Evolutionary conservation across 1,140 invertebrate species (phyloP).

Genomic region (Bombus haemorrhoidalis): DNA sequence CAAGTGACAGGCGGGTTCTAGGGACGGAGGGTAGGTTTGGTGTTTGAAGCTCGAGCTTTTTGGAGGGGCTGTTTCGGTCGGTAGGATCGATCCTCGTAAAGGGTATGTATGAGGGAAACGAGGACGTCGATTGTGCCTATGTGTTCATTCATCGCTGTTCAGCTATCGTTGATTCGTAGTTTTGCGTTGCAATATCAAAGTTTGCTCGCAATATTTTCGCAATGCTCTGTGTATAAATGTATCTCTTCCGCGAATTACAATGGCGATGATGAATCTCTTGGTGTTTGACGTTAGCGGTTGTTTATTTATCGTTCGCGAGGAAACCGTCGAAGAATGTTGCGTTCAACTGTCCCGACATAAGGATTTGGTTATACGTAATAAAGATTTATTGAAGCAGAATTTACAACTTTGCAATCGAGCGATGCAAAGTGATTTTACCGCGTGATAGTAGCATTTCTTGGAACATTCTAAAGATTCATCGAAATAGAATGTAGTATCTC

Average conservation of each 20-base stretch:
- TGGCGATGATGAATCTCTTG: too few species aligned
- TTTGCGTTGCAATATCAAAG: too few species aligned
- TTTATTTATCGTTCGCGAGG: not conserved
- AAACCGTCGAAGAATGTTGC: not conserved
- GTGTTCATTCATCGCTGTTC: not conserved
- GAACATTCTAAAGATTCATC: not conserved
- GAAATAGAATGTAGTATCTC: not conserved
- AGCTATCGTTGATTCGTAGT: not conserved
- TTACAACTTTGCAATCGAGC: not conserved
- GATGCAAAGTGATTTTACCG: not conserved
- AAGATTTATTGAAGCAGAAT: not conserved
- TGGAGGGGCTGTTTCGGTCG: not conserved
- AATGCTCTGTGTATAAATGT: not conserved
- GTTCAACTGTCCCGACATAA: too few species aligned
- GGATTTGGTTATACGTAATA: not conserved
- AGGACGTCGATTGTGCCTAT: not conserved
- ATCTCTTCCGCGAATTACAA: not conserved
- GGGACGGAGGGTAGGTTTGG: not conserved
- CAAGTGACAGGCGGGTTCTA: not conserved
- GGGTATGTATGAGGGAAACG: not conserved
- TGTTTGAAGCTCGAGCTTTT: not conserved
- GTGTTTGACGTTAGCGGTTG: not conserved
- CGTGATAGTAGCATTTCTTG: not conserved
- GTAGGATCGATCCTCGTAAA: not conserved
- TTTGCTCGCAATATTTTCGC: not conserved